These are phyloP conservation scores for Ispidina lecontei DNA, from an alignment of 2,797 vertebrate genomes.

Conservation along the genomic window DNA sequence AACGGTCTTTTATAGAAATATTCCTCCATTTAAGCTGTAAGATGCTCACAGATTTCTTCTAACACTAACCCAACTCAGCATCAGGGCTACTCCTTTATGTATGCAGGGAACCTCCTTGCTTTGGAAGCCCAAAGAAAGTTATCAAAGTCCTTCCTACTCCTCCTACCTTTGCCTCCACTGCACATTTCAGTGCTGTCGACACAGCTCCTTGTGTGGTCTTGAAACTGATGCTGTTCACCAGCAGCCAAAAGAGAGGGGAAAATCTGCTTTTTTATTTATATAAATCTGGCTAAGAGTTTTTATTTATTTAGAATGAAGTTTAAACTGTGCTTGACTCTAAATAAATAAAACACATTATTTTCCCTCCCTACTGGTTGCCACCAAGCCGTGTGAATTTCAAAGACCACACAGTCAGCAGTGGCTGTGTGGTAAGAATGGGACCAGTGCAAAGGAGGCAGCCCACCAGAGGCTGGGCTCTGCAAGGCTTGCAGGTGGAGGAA, in stretches of 20 bases:
- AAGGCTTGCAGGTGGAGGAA: slow-evolving; percentile 54
- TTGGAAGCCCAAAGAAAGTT: neutral
- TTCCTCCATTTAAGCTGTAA: neutral
- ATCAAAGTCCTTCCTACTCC: slow-evolving; percentile 4
- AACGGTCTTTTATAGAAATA: neutral
- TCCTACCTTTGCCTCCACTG: slow-evolving; percentile 7
- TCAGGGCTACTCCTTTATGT: neutral
- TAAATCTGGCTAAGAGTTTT: slow-evolving; percentile 76
- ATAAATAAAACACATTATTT: slow-evolving; percentile 75
- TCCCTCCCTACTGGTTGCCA: slow-evolving; percentile 65
- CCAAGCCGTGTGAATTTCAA: slow-evolving; percentile 66
- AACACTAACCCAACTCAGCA: neutral
- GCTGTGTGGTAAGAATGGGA: slow-evolving; percentile 25
- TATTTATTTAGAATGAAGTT: slow-evolving; percentile 83
- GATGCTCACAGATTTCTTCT: neutral
- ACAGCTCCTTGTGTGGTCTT: slow-evolving; percentile 74
- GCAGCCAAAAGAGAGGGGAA: slow-evolving; percentile 56
- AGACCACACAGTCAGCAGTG: slow-evolving; percentile 79
- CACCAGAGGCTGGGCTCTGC: neutral
- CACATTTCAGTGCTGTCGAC: slow-evolving; percentile 50
- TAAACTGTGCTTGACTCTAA: slow-evolving; percentile 80
- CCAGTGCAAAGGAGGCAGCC: neutral
- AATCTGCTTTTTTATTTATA: slow-evolving; percentile 75
- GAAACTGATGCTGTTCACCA: slow-evolving; percentile 44
- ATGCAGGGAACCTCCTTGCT: neutral